phyloP scores from a whole-genome alignment of 2,113 vertebrate species.

The Chloropsis hardwickii region DNA sequence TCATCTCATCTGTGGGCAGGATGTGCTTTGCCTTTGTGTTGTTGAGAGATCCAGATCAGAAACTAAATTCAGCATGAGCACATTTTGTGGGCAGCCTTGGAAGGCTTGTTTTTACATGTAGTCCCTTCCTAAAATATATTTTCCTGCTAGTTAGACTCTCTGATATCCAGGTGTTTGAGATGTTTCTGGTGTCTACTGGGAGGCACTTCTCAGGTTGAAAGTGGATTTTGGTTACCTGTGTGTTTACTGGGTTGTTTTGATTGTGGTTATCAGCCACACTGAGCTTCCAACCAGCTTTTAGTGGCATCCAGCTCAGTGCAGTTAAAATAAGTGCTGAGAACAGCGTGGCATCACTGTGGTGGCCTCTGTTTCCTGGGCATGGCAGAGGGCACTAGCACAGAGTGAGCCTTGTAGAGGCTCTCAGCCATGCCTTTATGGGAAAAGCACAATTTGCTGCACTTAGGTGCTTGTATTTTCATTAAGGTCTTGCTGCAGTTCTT shows the following conservation, averaged over 20 bases:
- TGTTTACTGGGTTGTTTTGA: neutral
- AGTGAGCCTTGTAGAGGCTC: neutral
- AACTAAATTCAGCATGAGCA: neutral
- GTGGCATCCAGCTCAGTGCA: neutral
- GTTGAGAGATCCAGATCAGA: neutral
- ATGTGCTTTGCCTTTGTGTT: neutral
- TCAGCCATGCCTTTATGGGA: neutral
- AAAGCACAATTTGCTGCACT: neutral
- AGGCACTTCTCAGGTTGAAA: neutral
- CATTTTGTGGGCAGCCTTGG: neutral
- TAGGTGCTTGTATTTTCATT: neutral
- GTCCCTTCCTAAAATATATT: neutral
- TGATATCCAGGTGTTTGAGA: neutral
- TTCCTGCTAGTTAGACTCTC: neutral
- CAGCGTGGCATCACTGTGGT: neutral
- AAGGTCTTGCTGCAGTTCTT: neutral
- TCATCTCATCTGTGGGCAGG: neutral
- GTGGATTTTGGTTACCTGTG: neutral
- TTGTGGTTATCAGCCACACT: neutral
- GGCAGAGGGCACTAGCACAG: neutral
- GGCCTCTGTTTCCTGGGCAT: neutral
- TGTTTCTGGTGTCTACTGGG: neutral
- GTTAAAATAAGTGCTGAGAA: neutral
- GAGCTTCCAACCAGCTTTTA: neutral
- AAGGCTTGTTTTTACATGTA: neutral